Base-by-base conservation (phyloP, 2,797 vertebrate genomes). In the Enteromius treurensis region DNA sequence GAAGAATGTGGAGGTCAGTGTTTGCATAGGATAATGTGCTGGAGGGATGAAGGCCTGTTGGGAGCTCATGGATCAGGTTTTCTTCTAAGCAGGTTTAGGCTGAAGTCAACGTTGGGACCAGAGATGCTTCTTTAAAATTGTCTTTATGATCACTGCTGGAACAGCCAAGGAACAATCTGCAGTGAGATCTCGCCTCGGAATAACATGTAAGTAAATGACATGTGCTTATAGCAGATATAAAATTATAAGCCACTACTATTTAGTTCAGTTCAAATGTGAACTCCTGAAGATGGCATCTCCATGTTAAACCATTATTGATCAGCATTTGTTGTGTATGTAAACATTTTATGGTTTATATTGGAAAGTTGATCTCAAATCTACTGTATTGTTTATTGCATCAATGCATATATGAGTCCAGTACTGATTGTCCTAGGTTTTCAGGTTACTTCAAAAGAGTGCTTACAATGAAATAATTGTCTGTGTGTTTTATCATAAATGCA, bases 201-300 rank as follows among this genome's bases (percentile, higher is more conserved):
- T 89, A 95, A 90, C 89, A 95, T 95, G 95, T 96, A 87, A 95
- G 91, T 94, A 47, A 79, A 40, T 0, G 40, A 14, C 21, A 10
- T 47, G 62, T 45, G 23, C 62, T 40, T 47, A 26, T 47, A 23
- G 45, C 70, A 49, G 3, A 21, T 34, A 7, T 68, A 32, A 42
- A 19, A 32, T 7, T 55, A 58, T 29, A 26, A 45, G 7, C n/a
- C 19, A 40, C 4, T 49, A 47, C 19, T 40, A 6, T 26, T 67
- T 65, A 42, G 6, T 75, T 75, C 4, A 26, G 17, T 45, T 74
- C 14, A 80, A 67, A 58, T n/a, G 6, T 21, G 26, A 21, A 29
- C 3, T 45, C 23, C 40, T 32, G 23, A 40, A 71, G 23, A 5
- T 47, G 40, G 49, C 79, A 51, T 40, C 6, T 21, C 26, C 10